Conservation (phyloP, 2,797 vertebrate species). For the Rhabdophis nuchalis region DNA sequence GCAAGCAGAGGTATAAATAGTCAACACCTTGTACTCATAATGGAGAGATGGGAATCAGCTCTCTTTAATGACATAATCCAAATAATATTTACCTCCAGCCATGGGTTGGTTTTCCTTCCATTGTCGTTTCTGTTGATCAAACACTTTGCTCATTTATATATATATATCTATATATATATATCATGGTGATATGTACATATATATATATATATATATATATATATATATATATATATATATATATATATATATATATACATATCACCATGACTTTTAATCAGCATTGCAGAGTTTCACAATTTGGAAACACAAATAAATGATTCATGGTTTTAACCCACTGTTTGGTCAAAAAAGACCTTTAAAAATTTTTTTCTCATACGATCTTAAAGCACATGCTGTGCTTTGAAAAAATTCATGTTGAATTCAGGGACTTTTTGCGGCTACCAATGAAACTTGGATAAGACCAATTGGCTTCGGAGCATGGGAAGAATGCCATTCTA, state of each 20-base stretch:
- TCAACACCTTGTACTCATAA: not conserved
- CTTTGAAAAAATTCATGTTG: not conserved
- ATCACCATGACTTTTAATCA: not conserved
- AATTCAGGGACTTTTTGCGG: not conserved
- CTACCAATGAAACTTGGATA: not conserved
- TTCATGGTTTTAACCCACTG: not conserved
- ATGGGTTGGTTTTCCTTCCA: not conserved
- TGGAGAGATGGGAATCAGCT: not conserved
- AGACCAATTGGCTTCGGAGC: not conserved
- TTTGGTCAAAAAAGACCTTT: not conserved
- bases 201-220: not conserved
- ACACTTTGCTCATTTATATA: not conserved
- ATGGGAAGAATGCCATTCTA: not conserved
- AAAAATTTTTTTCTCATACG: not conserved
- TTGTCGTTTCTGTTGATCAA: not conserved
- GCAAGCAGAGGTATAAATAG: not conserved
- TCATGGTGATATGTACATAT: not conserved
- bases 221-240: not conserved
- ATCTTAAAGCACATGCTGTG: not conserved
- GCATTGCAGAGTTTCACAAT: not conserved
- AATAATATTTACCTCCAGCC: not conserved
- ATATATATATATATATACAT: not conserved
- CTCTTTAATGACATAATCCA: not conserved
- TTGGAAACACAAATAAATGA: not conserved
- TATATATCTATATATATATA: not conserved